Evolutionary conservation across 1,140 invertebrate species (phyloP).

Genomic region (Ceratina calcarata): DNA sequence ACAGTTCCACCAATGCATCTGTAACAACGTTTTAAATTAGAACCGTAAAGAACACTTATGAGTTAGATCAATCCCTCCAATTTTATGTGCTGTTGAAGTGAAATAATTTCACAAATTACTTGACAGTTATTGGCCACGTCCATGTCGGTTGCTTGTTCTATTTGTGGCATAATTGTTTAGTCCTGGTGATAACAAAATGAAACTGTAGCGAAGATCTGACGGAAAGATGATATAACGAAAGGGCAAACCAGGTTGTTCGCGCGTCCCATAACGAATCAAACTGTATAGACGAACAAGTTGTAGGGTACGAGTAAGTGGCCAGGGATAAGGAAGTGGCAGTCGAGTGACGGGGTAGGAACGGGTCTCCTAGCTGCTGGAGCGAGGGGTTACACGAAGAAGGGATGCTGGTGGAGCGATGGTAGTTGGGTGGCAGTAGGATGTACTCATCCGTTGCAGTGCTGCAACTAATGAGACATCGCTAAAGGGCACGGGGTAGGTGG

Average conservation of each 20-base stretch:
- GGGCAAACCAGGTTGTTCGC: not conserved
- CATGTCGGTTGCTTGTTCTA: no score
- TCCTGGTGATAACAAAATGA: no score
- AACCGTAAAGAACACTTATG: no score
- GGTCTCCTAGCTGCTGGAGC: conserved; percentile 47
- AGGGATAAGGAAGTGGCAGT: conserved; percentile 60
- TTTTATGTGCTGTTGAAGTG: no score
- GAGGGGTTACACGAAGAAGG: conserved; percentile 44
- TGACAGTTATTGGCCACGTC: no score
- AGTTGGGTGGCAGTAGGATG: conserved; percentile 67
- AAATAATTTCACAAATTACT: no score
- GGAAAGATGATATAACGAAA: not conserved
- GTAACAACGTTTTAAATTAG: no score
- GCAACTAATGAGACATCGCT: conserved; percentile 82
- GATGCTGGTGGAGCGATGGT: conserved; percentile 50
- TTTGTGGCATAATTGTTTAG: no score
- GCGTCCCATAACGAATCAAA: conserved; percentile 29
- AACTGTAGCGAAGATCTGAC: not conserved
- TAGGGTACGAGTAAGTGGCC: conserved; percentile 52
- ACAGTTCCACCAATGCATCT: not conserved
- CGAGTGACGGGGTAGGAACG: conserved; percentile 50
- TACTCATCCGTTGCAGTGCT: conserved; percentile 78
- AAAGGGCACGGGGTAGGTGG: conserved; percentile 77
- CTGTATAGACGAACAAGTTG: conserved; percentile 22
- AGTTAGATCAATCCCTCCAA: no score